Evolutionary conservation across 2,113 vertebrate genomes (phyloP), one percentile per base, ranked within the genome.

Genomic region (Callionymus lyra): DNA sequence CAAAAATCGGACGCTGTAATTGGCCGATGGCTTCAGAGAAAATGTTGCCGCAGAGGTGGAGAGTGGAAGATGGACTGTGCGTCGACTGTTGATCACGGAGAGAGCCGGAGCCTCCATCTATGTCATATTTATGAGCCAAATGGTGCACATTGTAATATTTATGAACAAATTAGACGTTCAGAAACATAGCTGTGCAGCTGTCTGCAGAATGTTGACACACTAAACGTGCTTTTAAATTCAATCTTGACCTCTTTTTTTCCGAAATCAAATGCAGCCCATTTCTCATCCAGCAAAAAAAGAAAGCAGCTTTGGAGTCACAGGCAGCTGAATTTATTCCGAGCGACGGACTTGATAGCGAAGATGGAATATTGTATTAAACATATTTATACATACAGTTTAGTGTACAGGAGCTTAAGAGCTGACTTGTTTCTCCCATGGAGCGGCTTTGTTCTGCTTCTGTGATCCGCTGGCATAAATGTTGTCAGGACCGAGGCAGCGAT

Each of bases 41-140:
- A 60, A 62, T 12, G 53, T 40, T 59, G 58, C 50, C 5, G 55
- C 68, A 53, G 63, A 70, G 50, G n/a, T n/a, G n/a, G 55, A 44
- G 57, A 51, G 64, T 49, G 17, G 55, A 58, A n/a, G 46, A 57
- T 16, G 56, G 47, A 34, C 57, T 48, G 70, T 74, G 72, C 56
- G 70, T 69, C 34, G 54, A 76, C 70, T 74, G 65, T 60, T 73
- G 72, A 80, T 74, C 72, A 70, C 38, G 34, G 53, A 66, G 64
- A 59, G 70, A 65, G 68, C 53, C 60, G 67, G 66, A 67, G 63
- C 62, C 71, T 79, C 64, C 70, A 49, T 64, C 64, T 56, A 74
- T 67, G 74, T 78, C 66, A 80, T 80, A 82, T 82, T 78, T 72
- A 82, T 82, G 72, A 82, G 75, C 77, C 77, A 80, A 82, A 82